These are phyloP conservation scores for Notolepis coatsorum DNA, from an alignment of 2,797 vertebrate species.

Conservation along the genomic window DNA sequence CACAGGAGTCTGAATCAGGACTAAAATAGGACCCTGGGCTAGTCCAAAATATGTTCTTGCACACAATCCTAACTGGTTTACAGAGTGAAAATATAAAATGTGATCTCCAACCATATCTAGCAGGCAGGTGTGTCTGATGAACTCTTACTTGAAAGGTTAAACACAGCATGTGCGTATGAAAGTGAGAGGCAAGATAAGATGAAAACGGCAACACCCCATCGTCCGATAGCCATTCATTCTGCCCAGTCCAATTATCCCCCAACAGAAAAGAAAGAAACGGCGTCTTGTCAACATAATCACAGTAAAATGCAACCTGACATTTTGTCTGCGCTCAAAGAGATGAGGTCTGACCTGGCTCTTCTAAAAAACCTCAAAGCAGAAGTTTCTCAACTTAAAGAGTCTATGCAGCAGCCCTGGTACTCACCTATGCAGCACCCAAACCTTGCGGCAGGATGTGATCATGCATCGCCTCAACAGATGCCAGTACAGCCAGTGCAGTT, in stretches of 20 bases:
- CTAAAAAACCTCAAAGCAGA: too few relatives aligned
- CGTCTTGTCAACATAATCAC: too few relatives aligned
- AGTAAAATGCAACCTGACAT: too few relatives aligned
- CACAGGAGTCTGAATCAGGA: neutral
- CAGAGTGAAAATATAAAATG: slow-evolving; percentile 16
- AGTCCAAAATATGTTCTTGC: slow-evolving; percentile 27
- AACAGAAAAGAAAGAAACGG: neutral
- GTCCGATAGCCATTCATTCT: neutral
- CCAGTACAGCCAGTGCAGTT: too few relatives aligned
- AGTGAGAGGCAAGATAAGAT: slow-evolving; percentile 10
- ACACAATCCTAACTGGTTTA: slow-evolving; percentile 6
- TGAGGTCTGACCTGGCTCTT: too few relatives aligned
- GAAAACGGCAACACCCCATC: neutral
- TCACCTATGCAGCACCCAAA: too few relatives aligned
- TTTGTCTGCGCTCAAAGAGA: too few relatives aligned
- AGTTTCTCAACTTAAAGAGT: too few relatives aligned
- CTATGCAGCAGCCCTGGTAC: too few relatives aligned
- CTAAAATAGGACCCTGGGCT: neutral
- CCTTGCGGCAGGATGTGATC: too few relatives aligned
- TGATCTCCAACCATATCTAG: slow-evolving; percentile 13
- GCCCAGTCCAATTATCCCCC: neutral
- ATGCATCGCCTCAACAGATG: too few relatives aligned
- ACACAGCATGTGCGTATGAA: slow-evolving; percentile 4
- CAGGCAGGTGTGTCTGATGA: slow-evolving; percentile 8
- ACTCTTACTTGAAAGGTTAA: slow-evolving; percentile 10